Percentiles rank a stretch among this genome's conserved stretches.
Conservation (phyloP, 2,888 invertebrate genomes). For the Cynaeus angustus region DNA sequence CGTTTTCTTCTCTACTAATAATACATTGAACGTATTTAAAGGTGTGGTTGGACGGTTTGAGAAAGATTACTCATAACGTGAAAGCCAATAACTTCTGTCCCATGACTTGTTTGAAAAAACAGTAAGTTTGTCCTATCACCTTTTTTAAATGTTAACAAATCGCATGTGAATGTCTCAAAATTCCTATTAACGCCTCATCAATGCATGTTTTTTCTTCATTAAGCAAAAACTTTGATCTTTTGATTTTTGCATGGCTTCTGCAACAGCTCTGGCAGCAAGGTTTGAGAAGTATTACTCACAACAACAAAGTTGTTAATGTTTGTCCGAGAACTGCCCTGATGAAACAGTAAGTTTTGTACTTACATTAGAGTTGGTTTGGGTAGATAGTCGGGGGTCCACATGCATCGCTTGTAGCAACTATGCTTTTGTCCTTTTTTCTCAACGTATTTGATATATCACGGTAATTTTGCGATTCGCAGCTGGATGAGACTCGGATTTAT, state of each 20-base stretch:
- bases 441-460: background rate
- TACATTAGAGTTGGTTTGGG: background rate
- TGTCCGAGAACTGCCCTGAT: constrained; percentile 96
- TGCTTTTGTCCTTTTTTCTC: constrained; percentile 8
- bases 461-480: constrained; percentile 75
- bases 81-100: constrained; percentile 99
- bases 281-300: constrained; percentile 93
- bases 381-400: constrained; percentile 11
- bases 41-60: constrained; percentile 96
- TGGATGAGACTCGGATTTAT: constrained; percentile 98
- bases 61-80: constrained; percentile 97
- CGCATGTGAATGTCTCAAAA: constrained; percentile 43
- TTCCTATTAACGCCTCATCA: background rate
- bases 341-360: constrained; percentile 92
- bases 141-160: constrained; percentile 49
- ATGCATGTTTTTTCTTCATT: constrained; percentile 36
- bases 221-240: constrained; percentile 48
- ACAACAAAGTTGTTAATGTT: constrained; percentile 96
- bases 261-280: constrained; percentile 92
- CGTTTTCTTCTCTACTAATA: background rate
- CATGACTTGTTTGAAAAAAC: constrained; percentile 98
- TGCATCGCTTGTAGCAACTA: background rate
- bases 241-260: constrained; percentile 67
- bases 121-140: constrained; percentile 84
- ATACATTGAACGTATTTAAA: constrained; percentile 69